Conservation (phyloP, 2,113 vertebrate species). For the Petrocephalus zakoni region DNA sequence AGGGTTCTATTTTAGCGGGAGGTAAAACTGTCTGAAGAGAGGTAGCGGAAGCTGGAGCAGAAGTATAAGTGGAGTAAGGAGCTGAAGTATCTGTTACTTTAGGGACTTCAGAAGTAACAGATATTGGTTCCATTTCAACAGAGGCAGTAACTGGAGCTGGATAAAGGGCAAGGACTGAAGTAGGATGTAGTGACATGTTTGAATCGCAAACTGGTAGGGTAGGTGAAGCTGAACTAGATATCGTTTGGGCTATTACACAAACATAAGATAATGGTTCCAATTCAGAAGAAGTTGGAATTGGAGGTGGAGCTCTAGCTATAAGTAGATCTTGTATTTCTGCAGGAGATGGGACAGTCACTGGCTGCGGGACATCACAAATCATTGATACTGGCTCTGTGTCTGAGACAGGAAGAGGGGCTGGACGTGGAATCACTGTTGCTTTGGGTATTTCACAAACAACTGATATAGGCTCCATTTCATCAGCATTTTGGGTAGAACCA, state of each 20-base stretch:
- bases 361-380: constrained; percentile 27
- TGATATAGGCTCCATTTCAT: constrained; percentile 36
- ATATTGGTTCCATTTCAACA: constrained; percentile 25
- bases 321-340: constrained; percentile 23
- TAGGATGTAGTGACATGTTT: neutral
- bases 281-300: neutral
- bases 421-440: constrained; percentile 22
- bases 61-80: neutral
- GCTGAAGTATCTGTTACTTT: neutral
- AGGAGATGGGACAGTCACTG: constrained; percentile 24
- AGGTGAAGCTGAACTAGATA: neutral
- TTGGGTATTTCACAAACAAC: constrained; percentile 29
- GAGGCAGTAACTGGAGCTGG: neutral
- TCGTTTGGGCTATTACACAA: neutral
- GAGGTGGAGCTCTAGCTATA: neutral
- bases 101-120: constrained; percentile 21
- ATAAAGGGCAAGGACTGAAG: neutral
- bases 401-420: neutral
- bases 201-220: neutral
- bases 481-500: neutral
- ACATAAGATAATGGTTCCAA: neutral
- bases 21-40: neutral
- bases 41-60: neutral
- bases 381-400: constrained; percentile 29
- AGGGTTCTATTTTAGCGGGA: neutral